Evolutionary conservation across 2,888 invertebrate genomes (phyloP).

Genomic region (Andrena chrysosceles): DNA sequence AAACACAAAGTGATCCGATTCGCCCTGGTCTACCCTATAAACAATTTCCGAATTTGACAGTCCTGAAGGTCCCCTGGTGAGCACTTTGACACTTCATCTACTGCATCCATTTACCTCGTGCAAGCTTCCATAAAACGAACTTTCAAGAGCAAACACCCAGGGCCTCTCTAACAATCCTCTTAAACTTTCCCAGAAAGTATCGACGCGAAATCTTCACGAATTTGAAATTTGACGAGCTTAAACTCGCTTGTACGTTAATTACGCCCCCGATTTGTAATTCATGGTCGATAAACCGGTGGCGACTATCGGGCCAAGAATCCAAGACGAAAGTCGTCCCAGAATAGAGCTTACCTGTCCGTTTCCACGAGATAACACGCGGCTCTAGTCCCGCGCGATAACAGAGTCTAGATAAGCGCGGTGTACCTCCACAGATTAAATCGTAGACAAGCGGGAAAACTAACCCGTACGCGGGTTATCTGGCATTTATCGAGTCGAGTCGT

Average conservation of each 20-base stretch:
- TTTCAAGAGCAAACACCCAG: neutral
- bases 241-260: neutral
- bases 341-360: constrained; percentile 61
- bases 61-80: too few relatives aligned
- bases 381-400: constrained; percentile 56
- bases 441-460: constrained; percentile 52
- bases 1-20: too few relatives aligned
- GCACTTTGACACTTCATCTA: neutral
- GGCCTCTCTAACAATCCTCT: neutral
- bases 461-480: constrained; percentile 45
- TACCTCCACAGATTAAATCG: constrained; percentile 59
- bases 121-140: too few relatives aligned
- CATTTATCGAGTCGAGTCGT: constrained; percentile 54
- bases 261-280: neutral
- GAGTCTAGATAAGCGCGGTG: constrained; percentile 57
- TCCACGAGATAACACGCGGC: constrained; percentile 58
- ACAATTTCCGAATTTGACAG: too few relatives aligned
- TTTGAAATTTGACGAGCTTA: neutral
- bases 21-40: too few relatives aligned
- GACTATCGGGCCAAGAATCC: neutral
- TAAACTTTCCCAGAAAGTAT: neutral
- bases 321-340: constrained; percentile 17
- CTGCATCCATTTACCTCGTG: neutral
- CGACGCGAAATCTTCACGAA: neutral
- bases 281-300: neutral